Evolutionary conservation across 2,888 invertebrate genomes (phyloP).

Genomic region (Geophilus truncorum): DNA sequence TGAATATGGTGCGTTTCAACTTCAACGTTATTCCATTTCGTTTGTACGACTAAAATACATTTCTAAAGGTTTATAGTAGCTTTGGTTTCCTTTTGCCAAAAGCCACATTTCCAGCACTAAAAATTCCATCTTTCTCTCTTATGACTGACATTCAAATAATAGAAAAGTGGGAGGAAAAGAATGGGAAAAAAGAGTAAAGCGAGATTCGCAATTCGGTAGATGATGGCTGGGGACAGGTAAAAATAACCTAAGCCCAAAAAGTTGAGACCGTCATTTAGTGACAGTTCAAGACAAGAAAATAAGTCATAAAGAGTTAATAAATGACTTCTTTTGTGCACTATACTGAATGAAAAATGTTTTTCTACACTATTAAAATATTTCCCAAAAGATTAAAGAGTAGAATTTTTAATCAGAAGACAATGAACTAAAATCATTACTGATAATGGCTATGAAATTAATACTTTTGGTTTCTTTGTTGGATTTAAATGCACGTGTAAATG

Average conservation of each 20-base stretch:
- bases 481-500: too few species aligned
- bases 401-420: too few species aligned
- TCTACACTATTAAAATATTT: too few species aligned
- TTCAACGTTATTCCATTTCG: not conserved
- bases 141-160: constrained; percentile 8
- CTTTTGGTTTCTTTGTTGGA: too few species aligned
- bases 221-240: not conserved
- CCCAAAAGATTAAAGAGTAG: too few species aligned
- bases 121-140: not conserved
- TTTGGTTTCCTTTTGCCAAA: not conserved
- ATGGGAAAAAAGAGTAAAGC: not conserved
- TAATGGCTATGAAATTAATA: too few species aligned
- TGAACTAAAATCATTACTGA: too few species aligned
- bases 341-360: too few species aligned
- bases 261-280: not conserved
- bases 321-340: too few species aligned
- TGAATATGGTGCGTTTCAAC: too few species aligned
- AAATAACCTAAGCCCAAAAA: not conserved
- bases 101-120: not conserved
- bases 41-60: not conserved
- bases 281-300: not conserved
- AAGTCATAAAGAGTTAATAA: not conserved
- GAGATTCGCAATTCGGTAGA: not conserved
- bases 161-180: not conserved
- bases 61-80: not conserved